Conservation (phyloP, 2,113 vertebrate genomes). For the Cercopithecus mona region DNA sequence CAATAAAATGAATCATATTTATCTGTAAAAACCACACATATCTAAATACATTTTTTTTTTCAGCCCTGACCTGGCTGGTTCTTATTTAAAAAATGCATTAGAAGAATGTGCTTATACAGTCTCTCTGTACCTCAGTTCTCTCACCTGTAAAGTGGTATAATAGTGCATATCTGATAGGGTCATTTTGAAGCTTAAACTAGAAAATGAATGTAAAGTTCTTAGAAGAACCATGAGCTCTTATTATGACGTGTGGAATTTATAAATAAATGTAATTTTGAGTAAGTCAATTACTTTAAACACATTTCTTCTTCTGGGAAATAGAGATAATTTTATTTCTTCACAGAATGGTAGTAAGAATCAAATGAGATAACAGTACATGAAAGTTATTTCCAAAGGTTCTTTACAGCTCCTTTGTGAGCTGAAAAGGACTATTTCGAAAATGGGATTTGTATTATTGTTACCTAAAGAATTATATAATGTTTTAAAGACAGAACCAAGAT, state of each 20-base stretch:
- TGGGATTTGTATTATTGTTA: not conserved
- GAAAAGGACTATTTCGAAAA: not conserved
- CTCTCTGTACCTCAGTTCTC: not conserved
- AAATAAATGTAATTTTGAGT: not conserved
- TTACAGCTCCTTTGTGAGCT: not conserved
- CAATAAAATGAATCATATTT: not conserved
- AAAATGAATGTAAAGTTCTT: not conserved
- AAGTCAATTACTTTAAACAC: not conserved
- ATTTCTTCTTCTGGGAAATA: not conserved
- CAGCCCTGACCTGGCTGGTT: not conserved
- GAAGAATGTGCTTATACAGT: not conserved
- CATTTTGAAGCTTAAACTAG: not conserved
- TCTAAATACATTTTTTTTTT: slow-evolving; percentile 32
- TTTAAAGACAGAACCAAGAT: not conserved
- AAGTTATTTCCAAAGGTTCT: not conserved
- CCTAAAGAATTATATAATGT: not conserved
- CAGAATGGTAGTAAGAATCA: not conserved
- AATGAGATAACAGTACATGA: not conserved
- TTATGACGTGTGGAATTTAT: not conserved
- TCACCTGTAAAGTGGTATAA: not conserved
- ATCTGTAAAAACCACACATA: not conserved
- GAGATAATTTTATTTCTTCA: not conserved
- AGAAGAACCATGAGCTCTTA: not conserved
- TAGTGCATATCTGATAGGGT: not conserved
- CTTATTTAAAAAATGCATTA: not conserved